Conservation (phyloP, 2,113 vertebrate genomes). For the Aptenodytes forsteri region DNA sequence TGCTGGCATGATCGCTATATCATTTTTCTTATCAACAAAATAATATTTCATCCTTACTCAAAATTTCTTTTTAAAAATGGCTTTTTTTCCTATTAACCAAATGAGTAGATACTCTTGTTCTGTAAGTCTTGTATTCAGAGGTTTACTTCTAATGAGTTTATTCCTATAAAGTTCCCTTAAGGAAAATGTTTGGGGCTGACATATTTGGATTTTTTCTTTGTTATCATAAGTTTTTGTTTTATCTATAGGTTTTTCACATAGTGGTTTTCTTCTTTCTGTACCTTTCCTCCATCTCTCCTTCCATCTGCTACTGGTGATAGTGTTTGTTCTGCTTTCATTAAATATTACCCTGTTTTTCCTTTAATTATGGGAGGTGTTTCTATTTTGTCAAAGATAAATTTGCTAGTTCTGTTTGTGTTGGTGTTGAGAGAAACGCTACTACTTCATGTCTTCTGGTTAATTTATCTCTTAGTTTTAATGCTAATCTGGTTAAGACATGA, state of each 20-base stretch:
- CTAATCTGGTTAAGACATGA: constrained; percentile 45
- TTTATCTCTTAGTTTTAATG: constrained; percentile 55
- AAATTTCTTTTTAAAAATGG: not conserved
- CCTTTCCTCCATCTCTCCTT: not conserved
- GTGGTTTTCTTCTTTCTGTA: not conserved
- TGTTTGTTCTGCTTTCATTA: constrained; percentile 17
- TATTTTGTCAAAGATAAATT: constrained; percentile 57
- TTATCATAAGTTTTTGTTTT: not conserved
- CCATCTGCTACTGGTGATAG: not conserved
- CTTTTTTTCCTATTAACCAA: not conserved
- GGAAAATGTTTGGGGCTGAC: not conserved
- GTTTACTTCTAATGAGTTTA: not conserved
- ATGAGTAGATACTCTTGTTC: not conserved
- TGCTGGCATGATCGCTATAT: not conserved
- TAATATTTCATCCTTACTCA: not conserved
- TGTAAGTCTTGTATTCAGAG: not conserved
- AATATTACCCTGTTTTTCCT: not conserved
- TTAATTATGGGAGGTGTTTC: not conserved
- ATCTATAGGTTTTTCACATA: not conserved
- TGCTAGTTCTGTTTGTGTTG: constrained; percentile 32
- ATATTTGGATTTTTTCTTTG: not conserved
- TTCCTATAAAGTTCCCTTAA: not conserved
- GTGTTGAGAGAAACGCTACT: not conserved
- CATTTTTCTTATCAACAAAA: not conserved
- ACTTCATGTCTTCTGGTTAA: constrained; percentile 19